These are phyloP conservation scores for Synergus laeviventris DNA, from an alignment of 2,888 invertebrate genomes.

Conservation along the genomic window DNA sequence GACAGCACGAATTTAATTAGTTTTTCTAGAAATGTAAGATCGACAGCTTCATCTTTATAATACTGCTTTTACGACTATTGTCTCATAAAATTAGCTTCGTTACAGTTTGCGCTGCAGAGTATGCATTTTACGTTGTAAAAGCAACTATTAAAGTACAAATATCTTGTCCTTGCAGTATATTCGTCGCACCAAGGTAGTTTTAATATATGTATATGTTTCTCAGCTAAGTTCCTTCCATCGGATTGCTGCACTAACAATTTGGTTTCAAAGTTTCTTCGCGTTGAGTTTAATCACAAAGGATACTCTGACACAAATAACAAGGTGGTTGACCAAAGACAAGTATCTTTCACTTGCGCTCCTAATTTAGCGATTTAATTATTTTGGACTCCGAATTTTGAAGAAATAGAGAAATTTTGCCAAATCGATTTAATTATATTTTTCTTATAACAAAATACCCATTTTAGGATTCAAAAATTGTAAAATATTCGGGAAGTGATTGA, in stretches of 20 bases:
- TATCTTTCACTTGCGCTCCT: background rate
- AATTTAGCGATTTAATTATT: background rate
- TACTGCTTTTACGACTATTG: background rate
- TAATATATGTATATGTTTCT: background rate
- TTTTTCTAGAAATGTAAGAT: background rate
- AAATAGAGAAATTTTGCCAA: background rate
- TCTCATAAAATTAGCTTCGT: background rate
- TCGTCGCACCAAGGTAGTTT: conserved; percentile 6
- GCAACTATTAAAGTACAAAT: background rate
- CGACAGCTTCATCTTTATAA: background rate
- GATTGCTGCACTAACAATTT: background rate
- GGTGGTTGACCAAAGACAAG: background rate
- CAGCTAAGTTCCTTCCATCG: background rate
- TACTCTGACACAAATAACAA: background rate
- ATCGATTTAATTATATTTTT: conserved; percentile 9
- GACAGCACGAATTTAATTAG: background rate
- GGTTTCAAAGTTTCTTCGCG: conserved; percentile 15
- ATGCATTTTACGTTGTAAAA: background rate
- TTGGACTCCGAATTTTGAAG: background rate
- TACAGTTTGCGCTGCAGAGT: background rate
- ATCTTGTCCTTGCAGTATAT: conserved; percentile 20
- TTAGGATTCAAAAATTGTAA: too few species aligned
- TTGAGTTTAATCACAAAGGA: conserved; percentile 9
- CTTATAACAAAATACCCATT: too few species aligned
- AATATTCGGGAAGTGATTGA: too few species aligned